phyloP scores from a whole-genome alignment of 2,888 invertebrate species.

The Cyclophora albipunctata region DNA sequence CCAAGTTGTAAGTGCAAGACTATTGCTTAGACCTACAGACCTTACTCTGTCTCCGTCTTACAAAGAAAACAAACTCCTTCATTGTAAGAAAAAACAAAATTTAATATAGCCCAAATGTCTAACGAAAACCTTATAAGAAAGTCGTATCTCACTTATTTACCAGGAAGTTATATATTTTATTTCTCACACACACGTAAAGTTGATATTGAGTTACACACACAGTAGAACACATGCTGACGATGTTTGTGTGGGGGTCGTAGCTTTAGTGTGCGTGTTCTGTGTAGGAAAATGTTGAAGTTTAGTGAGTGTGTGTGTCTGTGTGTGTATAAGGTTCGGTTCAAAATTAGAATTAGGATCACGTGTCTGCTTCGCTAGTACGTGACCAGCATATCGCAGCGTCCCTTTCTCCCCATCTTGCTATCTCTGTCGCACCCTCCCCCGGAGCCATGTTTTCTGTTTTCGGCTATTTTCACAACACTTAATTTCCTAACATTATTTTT shows the following conservation, averaged over 20 bases:
- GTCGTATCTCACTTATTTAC: slow-evolving; percentile 69
- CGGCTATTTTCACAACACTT: slow-evolving; percentile 60
- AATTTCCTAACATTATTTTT: slow-evolving; percentile 49
- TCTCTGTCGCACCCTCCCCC: slow-evolving; percentile 63
- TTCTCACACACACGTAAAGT: slow-evolving; percentile 43
- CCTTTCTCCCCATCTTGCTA: slow-evolving; percentile 62
- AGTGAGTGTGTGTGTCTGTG: slow-evolving; percentile 41
- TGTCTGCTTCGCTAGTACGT: slow-evolving; percentile 70
- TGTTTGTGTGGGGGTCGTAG: too few species aligned
- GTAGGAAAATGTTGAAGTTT: slow-evolving; percentile 41
- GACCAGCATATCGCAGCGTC: slow-evolving; percentile 72
- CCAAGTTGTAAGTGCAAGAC: too few species aligned
- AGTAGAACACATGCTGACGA: too few species aligned
- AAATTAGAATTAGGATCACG: slow-evolving; percentile 71
- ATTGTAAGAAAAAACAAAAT: slow-evolving; percentile 62
- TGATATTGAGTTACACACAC: slow-evolving; percentile 25
- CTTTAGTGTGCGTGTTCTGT: slow-evolving; percentile 26
- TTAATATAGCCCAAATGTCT: slow-evolving; percentile 65
- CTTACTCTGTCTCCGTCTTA: too few species aligned
- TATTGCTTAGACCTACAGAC: too few species aligned
- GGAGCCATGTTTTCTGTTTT: slow-evolving; percentile 71
- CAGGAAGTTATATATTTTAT: slow-evolving; percentile 68
- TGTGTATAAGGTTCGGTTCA: slow-evolving; percentile 56
- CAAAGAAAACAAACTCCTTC: slow-evolving; percentile 22
- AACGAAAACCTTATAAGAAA: slow-evolving; percentile 57